phyloP scores from a whole-genome alignment of 2,888 invertebrate species.

The Adineta ricciae region DNA sequence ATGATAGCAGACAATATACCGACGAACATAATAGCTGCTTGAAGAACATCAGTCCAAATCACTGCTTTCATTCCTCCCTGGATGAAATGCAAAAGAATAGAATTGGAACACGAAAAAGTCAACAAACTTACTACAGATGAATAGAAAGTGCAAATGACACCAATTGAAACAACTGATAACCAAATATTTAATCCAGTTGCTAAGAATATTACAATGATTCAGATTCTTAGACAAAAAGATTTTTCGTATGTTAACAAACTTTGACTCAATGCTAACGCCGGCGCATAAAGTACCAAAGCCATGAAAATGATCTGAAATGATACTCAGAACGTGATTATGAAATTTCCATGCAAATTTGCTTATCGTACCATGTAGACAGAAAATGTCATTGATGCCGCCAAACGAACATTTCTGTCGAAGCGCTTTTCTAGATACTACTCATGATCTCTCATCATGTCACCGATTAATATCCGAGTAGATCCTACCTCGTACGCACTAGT shows the following conservation, averaged over 20 bases:
- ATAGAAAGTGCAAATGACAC: constrained; percentile 49
- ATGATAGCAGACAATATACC: constrained; percentile 48
- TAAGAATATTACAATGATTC: not conserved
- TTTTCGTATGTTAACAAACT: constrained; percentile 37
- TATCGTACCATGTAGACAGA: constrained; percentile 78
- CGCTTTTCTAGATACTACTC: too few relatives aligned
- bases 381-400: constrained; percentile 62
- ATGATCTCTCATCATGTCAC: too few relatives aligned
- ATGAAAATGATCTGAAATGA: constrained; percentile 49
- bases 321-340: constrained; percentile 1
- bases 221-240: not conserved
- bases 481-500: constrained; percentile 43
- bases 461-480: too few relatives aligned
- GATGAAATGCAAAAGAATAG: too few relatives aligned
- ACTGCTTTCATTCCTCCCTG: constrained; percentile 53
- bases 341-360: too few relatives aligned
- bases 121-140: constrained; percentile 47
- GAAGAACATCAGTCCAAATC: constrained; percentile 51
- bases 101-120: too few relatives aligned
- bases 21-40: constrained; percentile 49
- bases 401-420: too few relatives aligned
- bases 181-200: constrained; percentile 47
- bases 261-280: constrained; percentile 67
- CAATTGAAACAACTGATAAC: constrained; percentile 44
- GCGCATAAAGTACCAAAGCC: constrained; percentile 76